A percentile compares a stretch with the other conserved stretches of the same genome.
Evolutionary conservation across 2,888 invertebrate species (phyloP).

Genomic region (Nomada ruficornis): DNA sequence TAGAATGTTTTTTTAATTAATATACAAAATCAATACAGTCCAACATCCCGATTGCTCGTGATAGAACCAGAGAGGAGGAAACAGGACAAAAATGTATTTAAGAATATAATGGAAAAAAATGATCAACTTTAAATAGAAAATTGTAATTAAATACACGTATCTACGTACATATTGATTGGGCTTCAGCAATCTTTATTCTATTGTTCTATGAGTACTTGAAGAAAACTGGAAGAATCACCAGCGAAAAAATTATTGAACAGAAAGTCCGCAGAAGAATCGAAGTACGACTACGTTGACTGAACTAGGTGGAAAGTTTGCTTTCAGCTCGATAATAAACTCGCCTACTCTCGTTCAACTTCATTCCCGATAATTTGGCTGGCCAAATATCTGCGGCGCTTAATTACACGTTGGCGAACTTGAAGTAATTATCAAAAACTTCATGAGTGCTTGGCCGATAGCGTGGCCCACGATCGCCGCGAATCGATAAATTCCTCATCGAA

Average conservation of each 20-base stretch:
- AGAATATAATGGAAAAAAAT: too few relatives aligned
- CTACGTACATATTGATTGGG: too few relatives aligned
- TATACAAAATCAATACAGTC: too few relatives aligned
- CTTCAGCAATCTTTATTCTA: too few relatives aligned
- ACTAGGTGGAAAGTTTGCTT: slow-evolving; percentile 39
- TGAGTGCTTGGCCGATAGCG: slow-evolving; percentile 21
- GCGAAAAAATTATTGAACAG: neutral
- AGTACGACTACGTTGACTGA: slow-evolving; percentile 6
- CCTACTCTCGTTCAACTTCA: slow-evolving; percentile 43
- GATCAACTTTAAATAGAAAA: too few relatives aligned
- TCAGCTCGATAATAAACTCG: slow-evolving; percentile 44
- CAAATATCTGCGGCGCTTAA: slow-evolving; percentile 53
- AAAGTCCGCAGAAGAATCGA: neutral
- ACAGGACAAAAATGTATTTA: too few relatives aligned
- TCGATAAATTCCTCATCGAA: slow-evolving; percentile 45
- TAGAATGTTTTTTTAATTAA: too few relatives aligned
- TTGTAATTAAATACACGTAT: too few relatives aligned
- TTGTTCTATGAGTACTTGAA: too few relatives aligned
- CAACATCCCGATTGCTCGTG: too few relatives aligned
- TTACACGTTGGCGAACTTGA: slow-evolving; percentile 46
- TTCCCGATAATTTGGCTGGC: slow-evolving; percentile 50
- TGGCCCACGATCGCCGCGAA: slow-evolving; percentile 14
- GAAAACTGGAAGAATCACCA: neutral
- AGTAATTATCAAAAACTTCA: slow-evolving; percentile 51
- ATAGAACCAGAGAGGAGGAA: too few relatives aligned